A percentile compares a stretch with the other conserved stretches of the same genome.
Evolutionary conservation across 2,113 vertebrate species (phyloP).

Genomic region (Macrotus californicus): DNA sequence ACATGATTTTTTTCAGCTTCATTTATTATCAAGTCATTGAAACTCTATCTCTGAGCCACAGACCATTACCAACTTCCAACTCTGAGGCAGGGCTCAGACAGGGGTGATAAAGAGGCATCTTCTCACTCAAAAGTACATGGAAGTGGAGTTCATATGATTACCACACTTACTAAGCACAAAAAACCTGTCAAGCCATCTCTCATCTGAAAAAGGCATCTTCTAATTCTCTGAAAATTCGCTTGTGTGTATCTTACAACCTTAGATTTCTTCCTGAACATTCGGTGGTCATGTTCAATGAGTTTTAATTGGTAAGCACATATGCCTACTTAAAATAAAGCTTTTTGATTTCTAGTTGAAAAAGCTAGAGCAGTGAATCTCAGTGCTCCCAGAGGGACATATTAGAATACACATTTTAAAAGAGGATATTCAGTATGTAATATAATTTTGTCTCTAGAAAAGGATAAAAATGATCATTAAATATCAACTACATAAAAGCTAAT

Average conservation of each 20-base stretch:
- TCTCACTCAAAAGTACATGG: neutral
- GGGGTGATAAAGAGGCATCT: neutral
- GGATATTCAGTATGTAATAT: neutral
- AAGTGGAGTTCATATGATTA: neutral
- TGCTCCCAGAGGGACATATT: neutral
- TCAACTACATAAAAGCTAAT: neutral
- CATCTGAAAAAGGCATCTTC: neutral
- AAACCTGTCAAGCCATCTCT: neutral
- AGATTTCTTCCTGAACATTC: neutral
- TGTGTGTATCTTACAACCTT: neutral
- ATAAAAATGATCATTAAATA: neutral
- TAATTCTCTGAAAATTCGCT: neutral
- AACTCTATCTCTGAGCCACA: neutral
- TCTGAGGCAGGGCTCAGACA: neutral
- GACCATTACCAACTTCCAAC: neutral
- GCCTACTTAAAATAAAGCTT: slow-evolving; percentile 22
- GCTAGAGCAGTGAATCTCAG: neutral
- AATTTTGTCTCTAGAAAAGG: neutral
- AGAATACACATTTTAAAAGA: neutral
- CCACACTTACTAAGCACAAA: neutral
- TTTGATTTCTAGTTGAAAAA: slow-evolving; percentile 32
- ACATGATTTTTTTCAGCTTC: neutral
- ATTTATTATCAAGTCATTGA: neutral
- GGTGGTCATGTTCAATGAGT: neutral
- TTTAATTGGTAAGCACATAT: slow-evolving; percentile 5